Conservation (phyloP, 2,888 invertebrate genomes). For the Corbicula japonica region DNA sequence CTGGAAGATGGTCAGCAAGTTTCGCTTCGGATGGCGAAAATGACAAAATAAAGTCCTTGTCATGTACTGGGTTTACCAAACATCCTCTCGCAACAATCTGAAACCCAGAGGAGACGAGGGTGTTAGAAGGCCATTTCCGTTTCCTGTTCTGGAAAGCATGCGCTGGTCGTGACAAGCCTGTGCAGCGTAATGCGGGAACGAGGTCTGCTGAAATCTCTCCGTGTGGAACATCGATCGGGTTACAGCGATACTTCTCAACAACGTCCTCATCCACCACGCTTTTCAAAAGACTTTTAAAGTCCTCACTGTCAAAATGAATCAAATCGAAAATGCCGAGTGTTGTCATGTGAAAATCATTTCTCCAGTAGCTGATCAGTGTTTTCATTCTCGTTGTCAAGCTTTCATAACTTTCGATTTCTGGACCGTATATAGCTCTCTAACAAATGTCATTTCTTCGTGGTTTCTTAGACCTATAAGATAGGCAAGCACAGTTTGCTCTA, state of each 20-base stretch:
- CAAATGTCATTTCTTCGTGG: slow-evolving; percentile 5
- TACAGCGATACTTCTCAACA: not conserved
- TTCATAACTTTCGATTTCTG: not conserved
- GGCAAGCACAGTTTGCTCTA: slow-evolving; percentile 6
- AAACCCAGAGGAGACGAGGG: slow-evolving; percentile 20
- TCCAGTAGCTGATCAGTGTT: not conserved
- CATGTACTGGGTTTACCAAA: slow-evolving; percentile 9
- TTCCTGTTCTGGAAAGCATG: slow-evolving; percentile 12
- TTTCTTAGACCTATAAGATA: not conserved
- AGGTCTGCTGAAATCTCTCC: slow-evolving; percentile 21
- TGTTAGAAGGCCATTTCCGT: slow-evolving; percentile 31
- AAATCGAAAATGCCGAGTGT: not conserved
- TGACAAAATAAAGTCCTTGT: slow-evolving; percentile 34
- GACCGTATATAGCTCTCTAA: slow-evolving; percentile 20
- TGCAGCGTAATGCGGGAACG: slow-evolving; percentile 28
- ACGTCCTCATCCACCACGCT: slow-evolving; percentile 1
- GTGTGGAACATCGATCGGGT: not conserved
- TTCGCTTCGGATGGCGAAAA: slow-evolving; percentile 40
- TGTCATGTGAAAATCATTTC: slow-evolving; percentile 4
- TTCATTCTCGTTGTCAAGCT: not conserved
- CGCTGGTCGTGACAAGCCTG: slow-evolving; percentile 19
- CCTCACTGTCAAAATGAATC: slow-evolving; percentile 2
- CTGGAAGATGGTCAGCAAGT: slow-evolving; percentile 23
- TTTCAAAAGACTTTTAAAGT: slow-evolving; percentile 4
- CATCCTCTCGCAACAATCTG: slow-evolving; percentile 21